A percentile compares a stretch with the other conserved stretches of the same genome.
Conservation (phyloP, 2,888 invertebrate genomes). For the Dasysyrphus albostriatus region DNA sequence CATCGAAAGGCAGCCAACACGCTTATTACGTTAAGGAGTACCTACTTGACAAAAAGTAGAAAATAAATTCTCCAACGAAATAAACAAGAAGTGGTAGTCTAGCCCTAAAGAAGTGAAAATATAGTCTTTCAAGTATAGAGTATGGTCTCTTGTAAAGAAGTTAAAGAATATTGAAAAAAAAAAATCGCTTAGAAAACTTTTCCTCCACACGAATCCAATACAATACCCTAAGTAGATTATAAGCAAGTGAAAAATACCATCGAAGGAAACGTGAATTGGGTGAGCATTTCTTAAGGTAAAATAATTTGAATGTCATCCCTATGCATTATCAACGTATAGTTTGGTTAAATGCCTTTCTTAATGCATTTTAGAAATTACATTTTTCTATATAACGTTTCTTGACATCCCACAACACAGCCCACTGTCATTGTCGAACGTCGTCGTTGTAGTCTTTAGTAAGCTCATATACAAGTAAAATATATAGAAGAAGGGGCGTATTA, state of each 20-base stretch:
- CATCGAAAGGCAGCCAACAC: no score
- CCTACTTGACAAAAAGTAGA: no score
- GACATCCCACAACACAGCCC: neutral
- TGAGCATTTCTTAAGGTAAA: slow-evolving; percentile 40
- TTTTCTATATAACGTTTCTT: slow-evolving; percentile 27
- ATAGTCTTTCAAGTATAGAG: no score
- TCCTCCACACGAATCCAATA: slow-evolving; percentile 3
- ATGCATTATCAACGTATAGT: neutral
- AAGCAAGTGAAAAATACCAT: slow-evolving; percentile 13
- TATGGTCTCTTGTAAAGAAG: no score
- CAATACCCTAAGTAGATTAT: neutral
- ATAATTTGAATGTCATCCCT: slow-evolving; percentile 40
- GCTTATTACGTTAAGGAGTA: no score
- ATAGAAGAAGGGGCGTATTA: neutral
- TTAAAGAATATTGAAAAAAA: no score
- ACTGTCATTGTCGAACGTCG: neutral
- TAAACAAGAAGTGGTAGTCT: no score
- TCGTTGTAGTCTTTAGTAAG: neutral
- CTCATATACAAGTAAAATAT: neutral
- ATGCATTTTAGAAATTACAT: slow-evolving; percentile 41
- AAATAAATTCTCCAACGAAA: no score
- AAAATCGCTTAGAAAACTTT: no score
- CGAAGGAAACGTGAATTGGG: slow-evolving; percentile 19
- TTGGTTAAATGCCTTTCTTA: slow-evolving; percentile 21
- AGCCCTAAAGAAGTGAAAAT: no score